These are phyloP conservation scores for Ischnus inquisitorius DNA, from an alignment of 2,888 invertebrate species.

Conservation along the genomic window DNA sequence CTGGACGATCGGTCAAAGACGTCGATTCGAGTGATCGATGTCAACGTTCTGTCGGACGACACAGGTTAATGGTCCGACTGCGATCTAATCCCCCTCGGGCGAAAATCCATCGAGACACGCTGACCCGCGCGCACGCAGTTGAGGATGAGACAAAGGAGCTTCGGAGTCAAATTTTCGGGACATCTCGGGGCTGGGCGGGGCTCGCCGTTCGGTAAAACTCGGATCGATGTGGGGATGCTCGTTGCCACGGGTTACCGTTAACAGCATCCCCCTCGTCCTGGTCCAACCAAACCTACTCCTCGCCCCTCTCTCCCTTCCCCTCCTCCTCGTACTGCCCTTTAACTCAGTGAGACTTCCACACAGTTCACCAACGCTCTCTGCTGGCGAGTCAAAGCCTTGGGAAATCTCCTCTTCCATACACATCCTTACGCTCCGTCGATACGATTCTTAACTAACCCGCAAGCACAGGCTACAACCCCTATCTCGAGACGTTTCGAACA, in stretches of 20 bases:
- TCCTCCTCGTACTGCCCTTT: slow-evolving; percentile 64
- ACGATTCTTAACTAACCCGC: slow-evolving; percentile 35
- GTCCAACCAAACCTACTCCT: slow-evolving; percentile 75
- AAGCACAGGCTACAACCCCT: neutral
- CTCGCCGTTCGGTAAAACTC: slow-evolving; percentile 83
- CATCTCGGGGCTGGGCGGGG: slow-evolving; percentile 82
- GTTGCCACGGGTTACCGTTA: slow-evolving; percentile 85
- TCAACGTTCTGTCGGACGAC: slow-evolving; percentile 39
- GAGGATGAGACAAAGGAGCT: slow-evolving; percentile 44
- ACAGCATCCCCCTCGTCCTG: slow-evolving; percentile 82
- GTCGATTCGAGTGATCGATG: slow-evolving; percentile 56
- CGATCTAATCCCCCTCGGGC: slow-evolving; percentile 29
- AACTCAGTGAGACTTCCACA: slow-evolving; percentile 59
- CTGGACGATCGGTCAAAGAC: slow-evolving; percentile 13
- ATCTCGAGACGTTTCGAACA: neutral
- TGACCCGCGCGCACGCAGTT: slow-evolving; percentile 13
- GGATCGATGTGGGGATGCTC: slow-evolving; percentile 85
- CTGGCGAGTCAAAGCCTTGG: slow-evolving; percentile 61
- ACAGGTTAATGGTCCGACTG: slow-evolving; percentile 48
- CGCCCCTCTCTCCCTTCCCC: slow-evolving; percentile 69
- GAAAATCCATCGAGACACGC: slow-evolving; percentile 53
- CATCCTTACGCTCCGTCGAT: slow-evolving; percentile 60
- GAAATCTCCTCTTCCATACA: slow-evolving; percentile 43
- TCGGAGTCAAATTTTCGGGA: slow-evolving; percentile 74
- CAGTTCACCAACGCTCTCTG: slow-evolving; percentile 64